Evolutionary conservation across 2,888 invertebrate genomes (phyloP), one percentile per base, ranked within the genome.

Genomic region (Phortica magna): DNA sequence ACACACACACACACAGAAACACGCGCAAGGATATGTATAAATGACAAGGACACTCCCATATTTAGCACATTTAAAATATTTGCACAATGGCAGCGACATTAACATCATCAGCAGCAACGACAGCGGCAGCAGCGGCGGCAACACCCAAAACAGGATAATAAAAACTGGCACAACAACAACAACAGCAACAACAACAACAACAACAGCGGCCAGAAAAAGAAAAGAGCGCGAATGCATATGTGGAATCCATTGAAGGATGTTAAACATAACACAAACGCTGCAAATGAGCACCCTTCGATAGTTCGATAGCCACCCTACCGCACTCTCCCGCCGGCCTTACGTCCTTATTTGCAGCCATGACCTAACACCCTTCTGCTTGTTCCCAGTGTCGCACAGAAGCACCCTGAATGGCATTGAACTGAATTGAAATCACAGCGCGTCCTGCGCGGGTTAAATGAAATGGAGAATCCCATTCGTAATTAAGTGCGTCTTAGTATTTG

Each of bases 11-110:
- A 39, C 84, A 82, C 80, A 80, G 82, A 84, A 41, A 19, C 9
- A 19, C 70, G 9, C 41, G 87, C 85, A 67, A 67, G 68, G 82
- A 88, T 31, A 31, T 85, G 88, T 88, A 83, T 88, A 87, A 87
- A 89, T 88, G 90, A 88, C 90, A 88, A 90, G 91, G 91, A 90
- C 90, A 90, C 90, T 90, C 91, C 91, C 90, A 90, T 89, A 90
- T 90, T 91, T 90, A 91, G 86, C 90, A 87, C 89, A 86, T 85
- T 82, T 80, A 71, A 19, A 82, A 84, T 83, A 82, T 75, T 77
- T 78, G 77, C 80, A 79, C 81, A 88, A 88, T 88, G 84, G 84
- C 87, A 86, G 84, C 88, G 22, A 53, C 41, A 67, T 42, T 39
- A 14, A 64, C 31, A 31, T 31, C 3, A 31, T 31, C 31, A 31